Conservation (phyloP, 2,797 vertebrate genomes). For the Xerus rutilus region DNA sequence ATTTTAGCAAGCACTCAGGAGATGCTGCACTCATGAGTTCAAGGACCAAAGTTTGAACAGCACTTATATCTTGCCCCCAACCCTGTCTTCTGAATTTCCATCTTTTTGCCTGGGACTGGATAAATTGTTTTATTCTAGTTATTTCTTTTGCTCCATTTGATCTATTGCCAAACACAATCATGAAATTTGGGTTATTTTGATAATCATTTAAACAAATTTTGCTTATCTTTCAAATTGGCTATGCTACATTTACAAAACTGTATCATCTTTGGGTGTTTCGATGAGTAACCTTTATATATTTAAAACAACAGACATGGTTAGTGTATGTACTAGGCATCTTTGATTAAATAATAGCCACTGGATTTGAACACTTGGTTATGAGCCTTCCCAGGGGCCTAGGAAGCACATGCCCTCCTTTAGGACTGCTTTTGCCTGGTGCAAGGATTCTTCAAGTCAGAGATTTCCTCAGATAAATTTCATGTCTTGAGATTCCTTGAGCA, state of each 20-base stretch:
- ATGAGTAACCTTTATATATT: not conserved
- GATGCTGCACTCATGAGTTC: not conserved
- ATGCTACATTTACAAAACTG: not conserved
- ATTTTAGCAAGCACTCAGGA: not conserved
- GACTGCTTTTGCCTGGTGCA: not conserved
- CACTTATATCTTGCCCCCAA: not conserved
- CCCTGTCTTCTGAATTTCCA: not conserved
- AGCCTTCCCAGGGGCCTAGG: not conserved
- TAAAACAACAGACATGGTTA: not conserved
- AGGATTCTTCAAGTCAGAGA: not conserved
- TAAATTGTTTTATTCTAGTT: not conserved
- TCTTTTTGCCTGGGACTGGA: not conserved
- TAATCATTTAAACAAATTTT: slow-evolving; percentile 22
- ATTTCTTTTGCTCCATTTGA: not conserved
- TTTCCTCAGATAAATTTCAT: not conserved
- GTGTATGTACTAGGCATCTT: not conserved
- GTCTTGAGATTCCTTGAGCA: not conserved
- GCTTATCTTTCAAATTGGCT: not conserved
- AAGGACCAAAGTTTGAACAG: not conserved
- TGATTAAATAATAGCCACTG: not conserved
- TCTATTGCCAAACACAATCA: not conserved
- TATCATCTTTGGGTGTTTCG: not conserved
- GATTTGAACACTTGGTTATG: not conserved
- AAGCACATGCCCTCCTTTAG: not conserved
- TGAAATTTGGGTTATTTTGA: not conserved